phyloP scores from a whole-genome alignment of 2,797 vertebrate genomes.

The Premnoplex brunnescens region DNA sequence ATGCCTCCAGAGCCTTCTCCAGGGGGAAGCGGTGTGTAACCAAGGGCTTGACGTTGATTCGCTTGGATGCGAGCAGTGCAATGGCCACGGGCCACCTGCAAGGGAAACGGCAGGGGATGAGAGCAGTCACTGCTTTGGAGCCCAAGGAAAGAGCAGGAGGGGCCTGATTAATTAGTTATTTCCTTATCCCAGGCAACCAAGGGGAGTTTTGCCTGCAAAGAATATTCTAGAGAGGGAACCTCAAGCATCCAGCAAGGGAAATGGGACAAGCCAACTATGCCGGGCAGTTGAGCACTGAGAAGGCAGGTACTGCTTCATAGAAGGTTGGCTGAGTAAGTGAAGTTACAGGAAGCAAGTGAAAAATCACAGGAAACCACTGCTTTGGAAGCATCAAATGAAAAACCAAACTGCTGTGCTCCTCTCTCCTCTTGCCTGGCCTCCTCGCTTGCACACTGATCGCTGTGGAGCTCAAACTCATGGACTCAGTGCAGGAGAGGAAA shows the following conservation, averaged over 20 bases:
- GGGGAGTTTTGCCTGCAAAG: not conserved
- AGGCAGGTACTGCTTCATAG: not conserved
- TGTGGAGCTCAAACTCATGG: not conserved
- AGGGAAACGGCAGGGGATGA: not conserved
- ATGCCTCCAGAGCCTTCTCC: slow-evolving; percentile 90
- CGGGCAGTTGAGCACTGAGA: not conserved
- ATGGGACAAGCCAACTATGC: not conserved
- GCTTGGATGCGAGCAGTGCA: slow-evolving; percentile 87
- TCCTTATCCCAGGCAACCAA: not conserved
- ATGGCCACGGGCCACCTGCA: slow-evolving; percentile 95
- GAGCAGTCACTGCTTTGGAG: not conserved
- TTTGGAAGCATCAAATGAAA: not conserved
- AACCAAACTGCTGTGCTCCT: fast-evolving
- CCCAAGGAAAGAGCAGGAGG: not conserved
- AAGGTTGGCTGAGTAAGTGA: not conserved
- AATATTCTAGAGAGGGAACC: not conserved
- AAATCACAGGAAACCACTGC: not conserved
- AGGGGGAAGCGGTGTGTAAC: slow-evolving; percentile 95
- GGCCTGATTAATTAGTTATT: not conserved
- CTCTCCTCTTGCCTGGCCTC: not conserved
- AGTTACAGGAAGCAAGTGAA: not conserved
- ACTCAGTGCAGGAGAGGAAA: not conserved
- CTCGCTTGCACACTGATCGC: not conserved
- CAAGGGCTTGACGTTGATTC: slow-evolving; percentile 89
- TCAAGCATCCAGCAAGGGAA: not conserved